A percentile compares a stretch with the other conserved stretches of the same genome.
These are phyloP conservation scores for Apeltes quadracus DNA, from an alignment of 2,113 vertebrate species.

Conservation along the genomic window DNA sequence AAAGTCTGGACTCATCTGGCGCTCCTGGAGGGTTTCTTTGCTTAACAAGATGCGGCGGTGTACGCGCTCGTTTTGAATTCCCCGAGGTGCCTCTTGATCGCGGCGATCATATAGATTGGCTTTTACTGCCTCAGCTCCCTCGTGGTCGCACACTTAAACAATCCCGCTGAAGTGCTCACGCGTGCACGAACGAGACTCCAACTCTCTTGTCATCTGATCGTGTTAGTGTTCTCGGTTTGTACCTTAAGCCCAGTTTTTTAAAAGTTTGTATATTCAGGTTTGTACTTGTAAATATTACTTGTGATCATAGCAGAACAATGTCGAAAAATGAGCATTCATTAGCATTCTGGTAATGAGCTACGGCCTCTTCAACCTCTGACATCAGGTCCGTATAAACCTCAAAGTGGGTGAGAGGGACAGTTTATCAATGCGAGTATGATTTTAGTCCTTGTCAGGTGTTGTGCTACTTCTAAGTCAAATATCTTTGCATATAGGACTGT, in stretches of 20 bases:
- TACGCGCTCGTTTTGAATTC: conserved; percentile 45
- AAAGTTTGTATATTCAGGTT: conserved; percentile 4
- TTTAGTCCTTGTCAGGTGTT: no score
- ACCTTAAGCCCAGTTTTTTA: neutral
- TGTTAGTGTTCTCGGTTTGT: neutral
- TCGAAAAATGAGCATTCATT: no score
- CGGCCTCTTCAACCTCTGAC: neutral
- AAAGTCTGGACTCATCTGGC: conserved; percentile 42
- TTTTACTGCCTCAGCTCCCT: neutral
- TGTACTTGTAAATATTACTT: neutral
- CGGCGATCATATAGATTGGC: conserved; percentile 33
- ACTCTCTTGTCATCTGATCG: neutral
- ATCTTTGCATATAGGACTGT: neutral
- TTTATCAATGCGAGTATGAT: neutral
- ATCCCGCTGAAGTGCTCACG: neutral
- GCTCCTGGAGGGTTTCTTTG: conserved; percentile 52
- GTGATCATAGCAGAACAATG: no score
- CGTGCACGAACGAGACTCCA: neutral
- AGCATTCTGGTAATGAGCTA: no score
- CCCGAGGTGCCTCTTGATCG: conserved; percentile 37
- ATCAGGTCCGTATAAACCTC: neutral
- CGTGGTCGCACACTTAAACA: neutral
- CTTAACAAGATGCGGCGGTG: conserved; percentile 43
- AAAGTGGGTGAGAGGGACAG: neutral
- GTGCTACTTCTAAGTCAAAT: neutral